Conservation (phyloP, 30 jellyfish, hydroid and myxozoan species). For the Aurelia coerulea region DNA sequence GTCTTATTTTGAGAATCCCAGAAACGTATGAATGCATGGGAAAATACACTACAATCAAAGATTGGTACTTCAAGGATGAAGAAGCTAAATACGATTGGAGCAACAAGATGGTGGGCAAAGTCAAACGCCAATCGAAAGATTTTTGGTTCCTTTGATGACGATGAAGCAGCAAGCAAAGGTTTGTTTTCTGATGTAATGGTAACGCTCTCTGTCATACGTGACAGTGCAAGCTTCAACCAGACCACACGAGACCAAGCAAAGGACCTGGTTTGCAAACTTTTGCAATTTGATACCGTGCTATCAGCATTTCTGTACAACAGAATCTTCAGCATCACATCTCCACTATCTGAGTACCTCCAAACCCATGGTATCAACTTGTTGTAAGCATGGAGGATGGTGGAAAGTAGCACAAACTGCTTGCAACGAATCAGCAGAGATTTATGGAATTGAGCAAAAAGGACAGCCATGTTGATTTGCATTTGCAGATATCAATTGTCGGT, state of each 20-base stretch:
- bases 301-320: conserved; percentile 17
- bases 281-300: conserved; percentile 27
- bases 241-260: conserved; percentile 42
- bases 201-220: neutral
- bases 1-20: conserved; percentile 18
- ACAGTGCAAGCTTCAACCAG: conserved; percentile 10
- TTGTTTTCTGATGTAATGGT: conserved; percentile 38
- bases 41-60: conserved; percentile 9
- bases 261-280: conserved; percentile 20
- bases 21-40: conserved; percentile 37
- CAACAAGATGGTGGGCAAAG: conserved; percentile 51
- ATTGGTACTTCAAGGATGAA: conserved; percentile 12
- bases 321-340: conserved; percentile 31
- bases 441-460: too few relatives aligned
- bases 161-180: conserved; percentile 38
- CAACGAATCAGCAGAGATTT: neutral
- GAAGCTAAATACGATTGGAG: conserved; percentile 41
- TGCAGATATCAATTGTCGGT: too few relatives aligned
- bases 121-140: conserved; percentile 45
- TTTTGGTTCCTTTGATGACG: conserved; percentile 3
- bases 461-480: too few relatives aligned
- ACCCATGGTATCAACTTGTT: conserved; percentile 2
- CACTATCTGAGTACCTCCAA: conserved; percentile 11
- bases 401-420: neutral
- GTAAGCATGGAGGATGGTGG: neutral